Evolutionary conservation across 1,140 invertebrate species (phyloP), one percentile per base, ranked within the genome.

Genomic region (Daktulosphaira vitifoliae): DNA sequence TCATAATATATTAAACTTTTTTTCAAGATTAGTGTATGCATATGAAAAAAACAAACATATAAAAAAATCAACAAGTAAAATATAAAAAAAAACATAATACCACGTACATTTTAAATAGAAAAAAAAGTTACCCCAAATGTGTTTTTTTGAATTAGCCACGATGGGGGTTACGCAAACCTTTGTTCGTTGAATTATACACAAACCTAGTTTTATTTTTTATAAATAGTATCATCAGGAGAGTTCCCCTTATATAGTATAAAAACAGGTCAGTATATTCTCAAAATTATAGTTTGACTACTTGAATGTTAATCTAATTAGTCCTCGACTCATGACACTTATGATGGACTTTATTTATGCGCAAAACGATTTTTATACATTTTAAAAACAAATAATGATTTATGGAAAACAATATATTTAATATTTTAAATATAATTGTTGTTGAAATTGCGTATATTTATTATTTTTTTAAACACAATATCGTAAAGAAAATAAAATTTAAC

Each of bases 131-230:
- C 53, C 53, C 53, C 18, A 13, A 38, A 42, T 39, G 6, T 39
- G n/a, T 54, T 54, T 54, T 39, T 42, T 42, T 56, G 38, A 25
- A 26, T 44, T n/a, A 44, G 9, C 15, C 11, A 13, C 4, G 15
- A 26, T 2, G 16, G 38, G 38, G 52, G 20, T 20, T 26, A 52
- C 29, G 33, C 18, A 44, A 25, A 56, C 53, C 39, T 56, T 56
- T 56, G 53, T 56, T 56, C 29, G 53, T 13, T 44, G 53, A 56
- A 56, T 44, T 44, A 56, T 44, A 22, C 39, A n/a, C 53, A 44
- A 56, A 44, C 53, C 22, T 25, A 22, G 39, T 42, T 56, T 56
- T n/a, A n/a, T n/a, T n/a, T n/a, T 56, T 54, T 56, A 42, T 44
- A 44, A 44, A 11, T 38, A n/a, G n/a, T n/a, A 56, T 44, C 22